Conservation (phyloP, 2,797 vertebrate genomes). For the Enteromius treurensis region DNA sequence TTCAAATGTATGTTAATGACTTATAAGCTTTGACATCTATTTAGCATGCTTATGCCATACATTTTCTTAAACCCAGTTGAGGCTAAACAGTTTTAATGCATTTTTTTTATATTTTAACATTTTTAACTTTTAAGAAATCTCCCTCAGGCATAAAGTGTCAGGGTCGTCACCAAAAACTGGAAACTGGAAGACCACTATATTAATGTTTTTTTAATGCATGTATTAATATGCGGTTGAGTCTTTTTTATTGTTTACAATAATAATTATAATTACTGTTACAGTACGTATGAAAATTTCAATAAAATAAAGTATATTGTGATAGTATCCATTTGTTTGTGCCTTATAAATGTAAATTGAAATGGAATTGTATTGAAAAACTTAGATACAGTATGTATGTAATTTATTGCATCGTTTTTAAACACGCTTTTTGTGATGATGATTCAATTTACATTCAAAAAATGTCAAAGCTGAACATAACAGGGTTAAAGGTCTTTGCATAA, state of each 20-base stretch:
- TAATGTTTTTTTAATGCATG: neutral
- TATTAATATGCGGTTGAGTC: neutral
- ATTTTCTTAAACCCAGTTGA: neutral
- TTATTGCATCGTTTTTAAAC: neutral
- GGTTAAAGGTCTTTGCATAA: neutral
- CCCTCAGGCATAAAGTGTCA: neutral
- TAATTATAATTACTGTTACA: neutral
- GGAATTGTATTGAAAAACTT: neutral
- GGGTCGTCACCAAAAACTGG: neutral
- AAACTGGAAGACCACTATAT: neutral
- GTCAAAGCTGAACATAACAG: neutral
- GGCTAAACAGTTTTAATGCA: neutral
- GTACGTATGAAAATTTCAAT: neutral
- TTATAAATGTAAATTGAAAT: neutral
- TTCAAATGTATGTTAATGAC: conserved; percentile 12
- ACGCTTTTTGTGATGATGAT: neutral
- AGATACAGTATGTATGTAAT: neutral
- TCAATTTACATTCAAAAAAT: neutral
- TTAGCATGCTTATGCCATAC: conserved; percentile 6
- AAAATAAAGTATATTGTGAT: neutral
- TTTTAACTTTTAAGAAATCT: neutral
- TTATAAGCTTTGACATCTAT: conserved; percentile 5
- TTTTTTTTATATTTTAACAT: neutral
- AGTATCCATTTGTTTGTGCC: neutral
- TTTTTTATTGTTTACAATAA: neutral